These are phyloP conservation scores for Sinocyclocheilus grahami DNA, from an alignment of 2,113 vertebrate genomes.

Conservation along the genomic window DNA sequence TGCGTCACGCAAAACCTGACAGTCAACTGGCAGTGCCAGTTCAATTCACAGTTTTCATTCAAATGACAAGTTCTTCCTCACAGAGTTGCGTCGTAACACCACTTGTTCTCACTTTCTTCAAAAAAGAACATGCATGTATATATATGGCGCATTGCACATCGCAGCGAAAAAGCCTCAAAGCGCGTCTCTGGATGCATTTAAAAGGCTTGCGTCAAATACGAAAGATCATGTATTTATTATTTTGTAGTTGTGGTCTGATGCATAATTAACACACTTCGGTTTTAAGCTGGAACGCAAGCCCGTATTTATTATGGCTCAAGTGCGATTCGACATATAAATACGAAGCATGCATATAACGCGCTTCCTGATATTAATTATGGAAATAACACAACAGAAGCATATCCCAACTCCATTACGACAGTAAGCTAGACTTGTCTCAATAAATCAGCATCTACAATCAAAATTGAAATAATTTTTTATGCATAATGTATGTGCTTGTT, in stretches of 20 bases:
- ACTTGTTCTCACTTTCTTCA: slow-evolving; percentile 11
- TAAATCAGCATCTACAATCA: slow-evolving; percentile 98
- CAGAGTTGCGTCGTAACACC: slow-evolving; percentile 8
- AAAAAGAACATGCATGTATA: slow-evolving; percentile 18
- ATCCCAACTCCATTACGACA: slow-evolving; percentile 96
- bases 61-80: slow-evolving; percentile 32
- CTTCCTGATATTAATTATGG: slow-evolving; percentile 90
- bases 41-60: slow-evolving; percentile 37
- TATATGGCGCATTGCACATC: neutral
- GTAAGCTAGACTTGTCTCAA: slow-evolving; percentile 93
- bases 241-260: slow-evolving; percentile 70
- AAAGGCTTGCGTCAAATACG: slow-evolving; percentile 28
- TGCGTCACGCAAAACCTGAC: neutral
- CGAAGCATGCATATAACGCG: slow-evolving; percentile 77
- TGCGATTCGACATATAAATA: slow-evolving; percentile 78
- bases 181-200: neutral
- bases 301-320: slow-evolving; percentile 74
- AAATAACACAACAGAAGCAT: slow-evolving; percentile 91
- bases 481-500: slow-evolving; percentile 96
- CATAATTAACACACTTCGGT: slow-evolving; percentile 73
- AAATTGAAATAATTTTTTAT: slow-evolving; percentile 96
- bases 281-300: slow-evolving; percentile 70
- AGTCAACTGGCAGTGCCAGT: slow-evolving; percentile 4
- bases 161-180: neutral
- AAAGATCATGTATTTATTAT: slow-evolving; percentile 59